These are phyloP conservation scores for Polietes domitor DNA, from an alignment of 2,888 invertebrate species.

Conservation along the genomic window DNA sequence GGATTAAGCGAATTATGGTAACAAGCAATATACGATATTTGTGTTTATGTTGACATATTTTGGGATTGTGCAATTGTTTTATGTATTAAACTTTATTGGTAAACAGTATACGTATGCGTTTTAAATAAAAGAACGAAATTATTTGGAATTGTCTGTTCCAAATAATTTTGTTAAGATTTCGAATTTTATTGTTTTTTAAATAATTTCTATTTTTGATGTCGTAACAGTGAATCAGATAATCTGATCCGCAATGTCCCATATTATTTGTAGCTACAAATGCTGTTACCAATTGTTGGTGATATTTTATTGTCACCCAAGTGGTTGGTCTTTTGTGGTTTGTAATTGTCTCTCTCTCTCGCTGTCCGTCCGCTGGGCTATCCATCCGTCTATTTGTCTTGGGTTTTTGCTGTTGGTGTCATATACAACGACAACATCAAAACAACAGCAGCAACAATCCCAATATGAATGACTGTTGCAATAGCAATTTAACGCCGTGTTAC, in stretches of 20 bases:
- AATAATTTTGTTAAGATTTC: too few species aligned
- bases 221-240: too few species aligned
- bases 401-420: constrained; percentile 52
- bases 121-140: too few species aligned
- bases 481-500: constrained; percentile 57
- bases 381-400: constrained; percentile 9
- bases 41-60: too few species aligned
- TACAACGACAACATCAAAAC: constrained; percentile 24
- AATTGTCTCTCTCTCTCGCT: constrained; percentile 25
- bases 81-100: too few species aligned
- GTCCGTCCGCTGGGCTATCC: constrained; percentile 16
- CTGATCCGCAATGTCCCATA: background rate
- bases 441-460: constrained; percentile 17
- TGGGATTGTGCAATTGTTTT: too few species aligned
- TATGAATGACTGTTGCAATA: constrained; percentile 47
- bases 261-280: constrained; percentile 50
- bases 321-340: constrained; percentile 56
- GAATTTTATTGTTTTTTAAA: too few species aligned
- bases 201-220: too few species aligned
- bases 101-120: too few species aligned
- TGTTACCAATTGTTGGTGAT: constrained; percentile 65
- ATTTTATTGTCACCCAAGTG: constrained; percentile 64
- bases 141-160: too few species aligned
- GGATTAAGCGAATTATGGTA: too few species aligned
- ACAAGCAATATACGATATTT: too few species aligned